Evolutionary conservation across 2,113 vertebrate genomes (phyloP).

Genomic region (Calidris pygmaea): DNA sequence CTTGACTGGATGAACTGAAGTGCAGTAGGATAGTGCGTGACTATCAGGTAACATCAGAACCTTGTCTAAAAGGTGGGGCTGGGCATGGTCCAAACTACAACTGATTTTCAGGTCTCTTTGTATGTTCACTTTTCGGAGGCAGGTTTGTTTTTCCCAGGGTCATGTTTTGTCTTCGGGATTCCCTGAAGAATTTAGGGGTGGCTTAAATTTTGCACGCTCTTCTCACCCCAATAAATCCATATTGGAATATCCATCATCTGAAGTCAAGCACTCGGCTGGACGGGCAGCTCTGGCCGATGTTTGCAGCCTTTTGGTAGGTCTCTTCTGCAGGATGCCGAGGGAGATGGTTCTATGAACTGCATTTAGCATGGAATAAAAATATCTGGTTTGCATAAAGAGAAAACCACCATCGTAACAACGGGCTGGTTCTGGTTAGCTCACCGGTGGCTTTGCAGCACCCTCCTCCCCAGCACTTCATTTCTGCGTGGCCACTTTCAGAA

Average conservation of each 20-base stretch:
- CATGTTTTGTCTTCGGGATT: not conserved
- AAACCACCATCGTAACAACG: accelerated
- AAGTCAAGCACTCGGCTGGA: not conserved
- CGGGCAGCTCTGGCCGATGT: accelerated
- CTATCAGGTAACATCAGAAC: not conserved
- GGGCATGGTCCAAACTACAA: accelerated
- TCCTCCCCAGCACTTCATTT: not conserved
- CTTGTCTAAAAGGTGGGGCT: not conserved
- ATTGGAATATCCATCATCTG: not conserved
- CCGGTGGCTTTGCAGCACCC: not conserved
- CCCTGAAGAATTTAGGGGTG: not conserved
- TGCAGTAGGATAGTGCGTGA: not conserved
- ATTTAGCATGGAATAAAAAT: not conserved
- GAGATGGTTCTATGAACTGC: not conserved
- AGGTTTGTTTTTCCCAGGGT: not conserved
- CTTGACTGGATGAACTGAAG: not conserved
- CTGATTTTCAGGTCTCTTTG: not conserved
- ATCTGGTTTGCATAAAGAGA: not conserved
- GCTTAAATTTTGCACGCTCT: not conserved
- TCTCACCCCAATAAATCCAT: not conserved
- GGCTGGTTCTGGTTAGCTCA: not conserved
- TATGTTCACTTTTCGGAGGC: not conserved
- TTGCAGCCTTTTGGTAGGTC: not conserved
- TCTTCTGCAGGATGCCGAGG: not conserved
- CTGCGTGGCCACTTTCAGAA: accelerated